Base-by-base conservation (phyloP, 2,113 vertebrate species). In the Reinhardtius hippoglossoides region DNA sequence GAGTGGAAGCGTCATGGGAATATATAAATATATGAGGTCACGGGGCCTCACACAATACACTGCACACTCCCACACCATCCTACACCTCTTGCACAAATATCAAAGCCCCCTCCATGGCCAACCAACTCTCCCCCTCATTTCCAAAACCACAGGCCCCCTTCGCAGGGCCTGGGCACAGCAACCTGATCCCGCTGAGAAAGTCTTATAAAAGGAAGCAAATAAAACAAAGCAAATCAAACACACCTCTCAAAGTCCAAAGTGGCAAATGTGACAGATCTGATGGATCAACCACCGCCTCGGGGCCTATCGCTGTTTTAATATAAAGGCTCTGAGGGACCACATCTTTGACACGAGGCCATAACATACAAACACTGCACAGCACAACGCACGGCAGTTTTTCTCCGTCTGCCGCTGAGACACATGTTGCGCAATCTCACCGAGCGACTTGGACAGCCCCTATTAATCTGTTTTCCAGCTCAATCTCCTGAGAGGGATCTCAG, bases 171-270 rank as follows among this genome's bases (percentile, higher is more conserved):
- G 71, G 40, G 66, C 71, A 78, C 71, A 65, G 90, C 82, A 90
- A 93, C 83, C 77, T 72, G 91, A 92, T 89, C 89, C 81, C 58
- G 76, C 87, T 94, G 92, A 90, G 86, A 91, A 92, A 81, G 50
- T 86, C 73, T 72, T 77, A 79, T 87, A 89, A 89, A 89, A 86
- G 52, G 76, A 82, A 66, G 55, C 73, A 76, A 89, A 89, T 85
- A 66, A 89, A 85, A 63, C 26, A 76, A 78, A 50, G 75, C 77
- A 67, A 81, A 83, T 83, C 68, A 72, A 73, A 83, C 78, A 61
- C 85, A 83, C 78, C 65, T 79, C 76, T 71, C 14, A 13, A 13
- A 42, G 40, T 42, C 10, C 40, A 13, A 13, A 42, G 40, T 42
- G 40, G 50, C 58, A 55, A 67, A 73, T n/a, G 54, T 70, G 9